Base-by-base conservation (phyloP, 2,113 vertebrate genomes). In the Anthoscopus minutus region DNA sequence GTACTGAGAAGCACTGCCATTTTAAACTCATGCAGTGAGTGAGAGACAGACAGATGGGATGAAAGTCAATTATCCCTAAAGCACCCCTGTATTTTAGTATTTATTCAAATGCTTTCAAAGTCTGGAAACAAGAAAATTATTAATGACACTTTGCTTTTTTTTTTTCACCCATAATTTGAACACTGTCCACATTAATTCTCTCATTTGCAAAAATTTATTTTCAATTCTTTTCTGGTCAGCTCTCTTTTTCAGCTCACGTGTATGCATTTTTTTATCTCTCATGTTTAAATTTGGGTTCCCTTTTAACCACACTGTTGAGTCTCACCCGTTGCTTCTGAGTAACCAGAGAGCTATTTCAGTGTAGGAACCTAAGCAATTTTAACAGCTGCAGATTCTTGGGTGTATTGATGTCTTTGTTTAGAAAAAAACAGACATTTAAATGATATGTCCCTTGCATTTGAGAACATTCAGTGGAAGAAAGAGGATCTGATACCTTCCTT, bases 361-460 rank as follows among this genome's bases (percentile, higher is more conserved):
- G 67, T 73, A 58, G 72, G 22, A 86, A 66, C 42, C 70, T 35
- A 69, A 82, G 54, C 45, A 61, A 18, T 80, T 92, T 74, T 81
- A 93, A 92, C 94, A 96, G 94, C 94, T 96, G 89, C 74, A 86
- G 79, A 89, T 89, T 96, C 95, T 95, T 89, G 31, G 10, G 28
- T 81, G 60, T 78, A 92, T 78, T 54, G 71, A 83, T 88, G 82
- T 90, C 79, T 87, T 87, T 81, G 66, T 61, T 54, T 89, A 78
- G 79, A 44, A 93, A 88, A 88, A 93, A 80, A 5, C 37, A 60
- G 35, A 17, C 54, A 42, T 73, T 81, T 40, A 80, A 82, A 40
- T 86, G 6, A 16, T 86, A 70, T 5, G 6, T 70, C 66, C 22
- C 24, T 83, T 91, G 35, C 40, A 40, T 61, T 82, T 79, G 53